phyloP scores from a whole-genome alignment of 2,797 vertebrate genomes.

The Xenopus petersii region DNA sequence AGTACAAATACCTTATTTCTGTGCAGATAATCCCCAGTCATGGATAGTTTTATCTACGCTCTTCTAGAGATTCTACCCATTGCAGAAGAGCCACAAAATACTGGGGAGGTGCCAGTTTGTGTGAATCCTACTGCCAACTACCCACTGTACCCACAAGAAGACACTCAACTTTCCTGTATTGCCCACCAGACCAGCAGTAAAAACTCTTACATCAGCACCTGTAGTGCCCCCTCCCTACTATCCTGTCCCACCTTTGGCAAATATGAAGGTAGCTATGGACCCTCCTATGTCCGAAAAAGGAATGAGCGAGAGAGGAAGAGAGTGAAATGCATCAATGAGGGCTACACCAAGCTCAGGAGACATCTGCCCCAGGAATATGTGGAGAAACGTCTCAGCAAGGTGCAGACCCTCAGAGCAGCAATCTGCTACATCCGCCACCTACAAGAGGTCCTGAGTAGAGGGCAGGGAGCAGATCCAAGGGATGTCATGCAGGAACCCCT shows the following conservation, averaged over 20 bases:
- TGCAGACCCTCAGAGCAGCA: slow-evolving; percentile 74
- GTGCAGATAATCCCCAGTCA: slow-evolving; percentile 46
- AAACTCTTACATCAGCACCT: slow-evolving; percentile 53
- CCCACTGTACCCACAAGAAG: slow-evolving; percentile 56
- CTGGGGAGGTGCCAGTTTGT: slow-evolving; percentile 55
- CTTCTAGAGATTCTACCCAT: neutral
- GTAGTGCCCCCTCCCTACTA: slow-evolving; percentile 51
- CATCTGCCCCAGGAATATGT: slow-evolving; percentile 70
- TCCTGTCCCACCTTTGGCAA: slow-evolving; percentile 53
- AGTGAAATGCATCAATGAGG: slow-evolving; percentile 74
- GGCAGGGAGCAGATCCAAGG: slow-evolving; percentile 29
- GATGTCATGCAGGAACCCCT: slow-evolving; percentile 11
- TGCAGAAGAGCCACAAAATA: slow-evolving; percentile 51
- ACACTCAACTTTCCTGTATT: slow-evolving; percentile 57
- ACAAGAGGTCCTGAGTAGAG: slow-evolving; percentile 61
- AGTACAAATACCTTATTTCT: no score
- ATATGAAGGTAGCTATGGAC: slow-evolving; percentile 60
- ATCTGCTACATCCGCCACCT: slow-evolving; percentile 70
- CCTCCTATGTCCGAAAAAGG: slow-evolving; percentile 71
- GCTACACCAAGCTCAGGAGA: slow-evolving; percentile 68
- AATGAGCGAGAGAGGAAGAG: slow-evolving; percentile 75
- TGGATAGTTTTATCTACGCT: slow-evolving; percentile 55
- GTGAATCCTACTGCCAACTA: slow-evolving; percentile 54
- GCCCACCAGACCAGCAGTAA: slow-evolving; percentile 54
- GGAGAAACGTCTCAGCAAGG: slow-evolving; percentile 74